Percentiles rank a stretch among this genome's conserved stretches.
Evolutionary conservation across 2,113 vertebrate genomes (phyloP).

Genomic region (Passer domesticus): DNA sequence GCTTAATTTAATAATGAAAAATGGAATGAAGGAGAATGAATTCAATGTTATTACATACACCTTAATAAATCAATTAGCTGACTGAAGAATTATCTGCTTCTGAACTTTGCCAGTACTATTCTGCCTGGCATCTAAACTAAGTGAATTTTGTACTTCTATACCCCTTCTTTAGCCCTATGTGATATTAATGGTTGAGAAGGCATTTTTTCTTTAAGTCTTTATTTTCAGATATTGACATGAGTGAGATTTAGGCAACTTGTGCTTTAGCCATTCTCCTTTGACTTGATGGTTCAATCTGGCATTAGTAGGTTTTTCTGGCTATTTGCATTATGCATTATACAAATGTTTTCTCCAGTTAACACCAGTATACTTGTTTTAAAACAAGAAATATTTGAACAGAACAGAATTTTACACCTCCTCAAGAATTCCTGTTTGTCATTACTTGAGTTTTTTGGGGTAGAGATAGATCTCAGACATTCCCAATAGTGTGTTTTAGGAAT

Average conservation of each 20-base stretch:
- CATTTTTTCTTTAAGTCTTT: background rate
- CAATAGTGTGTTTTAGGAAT: background rate
- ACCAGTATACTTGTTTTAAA: background rate
- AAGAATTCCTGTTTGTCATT: background rate
- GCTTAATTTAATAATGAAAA: background rate
- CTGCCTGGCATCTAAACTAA: background rate
- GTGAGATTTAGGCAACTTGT: background rate
- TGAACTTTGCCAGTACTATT: background rate
- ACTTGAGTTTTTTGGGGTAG: background rate
- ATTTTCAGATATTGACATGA: background rate
- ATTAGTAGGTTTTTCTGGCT: background rate
- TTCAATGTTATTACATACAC: background rate
- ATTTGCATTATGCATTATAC: background rate
- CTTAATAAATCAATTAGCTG: background rate
- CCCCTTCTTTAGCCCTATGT: background rate
- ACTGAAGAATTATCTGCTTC: background rate
- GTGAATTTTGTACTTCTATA: background rate
- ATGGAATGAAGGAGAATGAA: background rate
- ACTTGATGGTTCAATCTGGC: background rate
- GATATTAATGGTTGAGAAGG: background rate
- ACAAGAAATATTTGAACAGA: background rate
- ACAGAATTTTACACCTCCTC: background rate
- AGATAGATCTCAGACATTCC: background rate
- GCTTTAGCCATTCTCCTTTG: background rate
- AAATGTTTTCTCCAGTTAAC: background rate